A percentile compares a stretch with the other conserved stretches of the same genome.
Conservation (phyloP, 2,797 vertebrate genomes). For the Serranus cabrilla region DNA sequence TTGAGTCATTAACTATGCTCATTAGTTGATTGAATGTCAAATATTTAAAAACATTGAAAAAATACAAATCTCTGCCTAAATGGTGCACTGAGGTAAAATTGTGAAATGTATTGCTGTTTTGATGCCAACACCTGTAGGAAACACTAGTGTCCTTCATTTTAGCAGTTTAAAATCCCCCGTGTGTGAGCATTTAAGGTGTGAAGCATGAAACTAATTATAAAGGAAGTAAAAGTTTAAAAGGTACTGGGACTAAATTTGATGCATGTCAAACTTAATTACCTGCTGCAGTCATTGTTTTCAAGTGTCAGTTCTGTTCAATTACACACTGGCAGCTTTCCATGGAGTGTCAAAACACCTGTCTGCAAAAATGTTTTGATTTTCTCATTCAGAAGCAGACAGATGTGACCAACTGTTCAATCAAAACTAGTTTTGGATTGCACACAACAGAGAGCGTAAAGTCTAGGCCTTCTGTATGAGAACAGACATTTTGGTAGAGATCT, state of each 20-base stretch:
- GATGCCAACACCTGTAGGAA: background rate
- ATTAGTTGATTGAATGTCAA: constrained; percentile 15
- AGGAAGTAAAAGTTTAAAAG: constrained; percentile 9
- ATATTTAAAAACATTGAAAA: constrained; percentile 5
- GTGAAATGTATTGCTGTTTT: background rate
- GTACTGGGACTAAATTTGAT: background rate
- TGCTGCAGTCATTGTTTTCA: constrained; percentile 22
- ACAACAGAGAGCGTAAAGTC: background rate
- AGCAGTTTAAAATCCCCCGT: background rate
- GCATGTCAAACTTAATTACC: constrained; percentile 28
- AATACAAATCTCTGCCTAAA: background rate
- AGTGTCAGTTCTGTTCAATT: constrained; percentile 23
- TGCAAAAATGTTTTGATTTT: constrained; percentile 1
- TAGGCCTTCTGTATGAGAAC: no score
- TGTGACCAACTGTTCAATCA: constrained; percentile 1
- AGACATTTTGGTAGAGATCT: no score
- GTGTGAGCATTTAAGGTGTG: background rate
- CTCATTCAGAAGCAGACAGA: background rate
- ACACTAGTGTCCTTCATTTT: background rate
- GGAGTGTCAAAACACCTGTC: constrained; percentile 18
- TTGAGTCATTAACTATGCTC: background rate
- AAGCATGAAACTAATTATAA: constrained; percentile 1
- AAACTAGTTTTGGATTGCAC: background rate
- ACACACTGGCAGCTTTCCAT: constrained; percentile 19
- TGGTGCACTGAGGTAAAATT: background rate